phyloP scores from a whole-genome alignment of 1,140 invertebrate genomes.

The Delia radicum region DNA sequence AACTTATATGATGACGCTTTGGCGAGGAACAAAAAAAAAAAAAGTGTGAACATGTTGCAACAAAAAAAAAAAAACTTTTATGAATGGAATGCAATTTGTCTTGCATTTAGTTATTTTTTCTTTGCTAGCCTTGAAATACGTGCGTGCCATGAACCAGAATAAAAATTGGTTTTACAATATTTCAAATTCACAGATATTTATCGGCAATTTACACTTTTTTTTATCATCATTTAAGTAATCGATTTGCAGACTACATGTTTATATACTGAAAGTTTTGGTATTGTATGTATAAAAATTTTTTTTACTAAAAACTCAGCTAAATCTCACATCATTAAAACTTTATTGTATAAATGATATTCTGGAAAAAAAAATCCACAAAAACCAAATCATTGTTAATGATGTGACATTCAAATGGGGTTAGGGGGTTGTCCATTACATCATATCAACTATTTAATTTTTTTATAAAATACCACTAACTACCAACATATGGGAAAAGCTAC shows the following conservation, averaged over 20 bases:
- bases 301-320: background rate
- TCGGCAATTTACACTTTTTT: background rate
- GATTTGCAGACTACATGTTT: background rate
- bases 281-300: background rate
- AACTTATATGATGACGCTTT: background rate
- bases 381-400: background rate
- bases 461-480: too few relatives aligned
- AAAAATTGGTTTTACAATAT: background rate
- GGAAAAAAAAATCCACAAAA: background rate
- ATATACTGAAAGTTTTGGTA: background rate
- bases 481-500: too few relatives aligned
- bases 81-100: background rate
- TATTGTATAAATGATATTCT: background rate
- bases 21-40: background rate
- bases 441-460: too few relatives aligned
- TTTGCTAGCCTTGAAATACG: background rate
- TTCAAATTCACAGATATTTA: conserved; percentile 1
- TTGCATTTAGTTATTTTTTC: background rate
- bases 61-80: background rate
- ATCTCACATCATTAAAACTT: background rate
- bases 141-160: background rate
- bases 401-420: background rate
- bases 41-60: background rate
- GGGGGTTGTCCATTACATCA: too few relatives aligned
- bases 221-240: background rate